These are phyloP conservation scores for Sorex maritimensis DNA, from an alignment of 2,797 vertebrate genomes.

Conservation along the genomic window DNA sequence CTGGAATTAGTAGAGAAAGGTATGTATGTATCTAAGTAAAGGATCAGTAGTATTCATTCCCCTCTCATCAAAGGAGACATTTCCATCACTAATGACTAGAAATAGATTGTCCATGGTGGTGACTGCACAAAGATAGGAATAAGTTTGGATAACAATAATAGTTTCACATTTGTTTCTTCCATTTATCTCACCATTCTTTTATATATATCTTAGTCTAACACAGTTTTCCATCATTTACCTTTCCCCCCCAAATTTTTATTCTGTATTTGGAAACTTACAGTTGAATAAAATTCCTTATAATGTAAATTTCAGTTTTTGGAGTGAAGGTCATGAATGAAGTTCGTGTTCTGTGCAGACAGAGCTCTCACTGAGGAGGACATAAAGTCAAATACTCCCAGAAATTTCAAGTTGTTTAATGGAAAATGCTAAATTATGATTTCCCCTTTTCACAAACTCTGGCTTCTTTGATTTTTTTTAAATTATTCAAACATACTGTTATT, in stretches of 20 bases:
- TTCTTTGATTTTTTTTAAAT: too few relatives aligned
- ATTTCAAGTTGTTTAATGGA: too few relatives aligned
- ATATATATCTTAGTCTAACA: not conserved
- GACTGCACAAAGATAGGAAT: not conserved
- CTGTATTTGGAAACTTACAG: not conserved
- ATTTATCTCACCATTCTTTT: not conserved
- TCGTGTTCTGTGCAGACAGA: too few relatives aligned
- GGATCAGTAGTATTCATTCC: not conserved
- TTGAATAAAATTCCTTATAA: not conserved
- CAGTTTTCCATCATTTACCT: not conserved
- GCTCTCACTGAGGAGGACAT: not conserved
- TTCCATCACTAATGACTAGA: not conserved
- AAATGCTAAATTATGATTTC: too few relatives aligned
- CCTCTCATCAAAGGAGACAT: not conserved
- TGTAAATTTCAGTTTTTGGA: not conserved
- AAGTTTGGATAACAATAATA: not conserved
- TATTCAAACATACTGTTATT: too few relatives aligned
- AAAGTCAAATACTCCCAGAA: too few relatives aligned
- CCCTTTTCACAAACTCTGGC: too few relatives aligned
- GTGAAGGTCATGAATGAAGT: not conserved
- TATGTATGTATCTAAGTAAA: not conserved
- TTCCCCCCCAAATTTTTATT: not conserved
- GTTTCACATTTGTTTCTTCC: not conserved
- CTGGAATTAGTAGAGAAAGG: not conserved
- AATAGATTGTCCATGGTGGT: not conserved